These are phyloP conservation scores for Heliconius charithonia DNA, from an alignment of 2,888 invertebrate species.

Conservation along the genomic window DNA sequence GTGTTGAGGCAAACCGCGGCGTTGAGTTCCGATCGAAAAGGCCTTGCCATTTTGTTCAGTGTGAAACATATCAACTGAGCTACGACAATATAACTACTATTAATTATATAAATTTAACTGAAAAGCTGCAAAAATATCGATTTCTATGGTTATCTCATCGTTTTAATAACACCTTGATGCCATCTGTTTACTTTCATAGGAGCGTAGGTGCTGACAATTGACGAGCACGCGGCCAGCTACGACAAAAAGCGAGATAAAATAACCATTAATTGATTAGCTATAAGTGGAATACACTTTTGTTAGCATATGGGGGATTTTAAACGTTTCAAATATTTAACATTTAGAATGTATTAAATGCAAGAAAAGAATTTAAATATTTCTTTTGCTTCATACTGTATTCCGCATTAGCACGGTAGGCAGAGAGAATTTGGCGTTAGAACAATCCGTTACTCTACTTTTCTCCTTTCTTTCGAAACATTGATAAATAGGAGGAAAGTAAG, in stretches of 20 bases:
- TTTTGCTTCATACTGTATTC: background rate
- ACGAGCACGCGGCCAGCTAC: conserved; percentile 16
- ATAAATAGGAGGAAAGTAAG: too few species aligned
- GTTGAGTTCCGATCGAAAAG: too few species aligned
- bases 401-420: too few species aligned
- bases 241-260: conserved; percentile 23
- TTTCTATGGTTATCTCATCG: background rate
- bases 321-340: background rate
- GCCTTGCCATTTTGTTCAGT: too few species aligned
- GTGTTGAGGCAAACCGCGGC: too few species aligned
- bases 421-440: too few species aligned
- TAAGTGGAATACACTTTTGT: conserved; percentile 13
- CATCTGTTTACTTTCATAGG: conserved; percentile 23
- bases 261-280: conserved; percentile 34
- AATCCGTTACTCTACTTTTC: too few species aligned
- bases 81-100: too few species aligned
- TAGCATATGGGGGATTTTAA: conserved; percentile 20
- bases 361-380: background rate
- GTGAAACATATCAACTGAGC: too few species aligned
- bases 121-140: background rate
- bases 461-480: too few species aligned
- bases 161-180: conserved; percentile 2
- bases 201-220: conserved; percentile 14
- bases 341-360: background rate
- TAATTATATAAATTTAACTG: background rate